A percentile compares a stretch with the other conserved stretches of the same genome.
These are phyloP conservation scores for Cygnus olor DNA, from an alignment of 2,797 vertebrate genomes.

Conservation along the genomic window DNA sequence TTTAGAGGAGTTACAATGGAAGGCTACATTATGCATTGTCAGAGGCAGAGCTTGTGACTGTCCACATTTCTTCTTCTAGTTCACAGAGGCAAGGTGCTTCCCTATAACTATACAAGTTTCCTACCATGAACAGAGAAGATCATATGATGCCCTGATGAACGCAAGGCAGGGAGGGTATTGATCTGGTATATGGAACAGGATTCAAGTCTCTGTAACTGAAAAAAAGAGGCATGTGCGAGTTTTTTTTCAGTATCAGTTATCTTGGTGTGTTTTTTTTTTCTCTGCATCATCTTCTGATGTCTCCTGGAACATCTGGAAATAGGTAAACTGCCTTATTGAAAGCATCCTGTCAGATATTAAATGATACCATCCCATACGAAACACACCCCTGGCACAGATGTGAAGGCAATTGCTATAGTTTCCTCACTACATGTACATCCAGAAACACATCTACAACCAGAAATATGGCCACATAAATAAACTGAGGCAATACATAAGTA, in stretches of 20 bases:
- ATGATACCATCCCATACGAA: not conserved
- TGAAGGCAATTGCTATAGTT: not conserved
- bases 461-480: slow-evolving; percentile 16
- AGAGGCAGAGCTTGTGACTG: not conserved
- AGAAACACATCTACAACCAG: not conserved
- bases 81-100: not conserved
- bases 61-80: not conserved
- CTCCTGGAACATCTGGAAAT: not conserved
- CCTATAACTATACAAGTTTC: rapidly evolving
- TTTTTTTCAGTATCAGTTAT: not conserved
- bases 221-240: not conserved
- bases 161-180: not conserved
- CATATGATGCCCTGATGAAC: rapidly evolving
- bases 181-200: not conserved
- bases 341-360: not conserved
- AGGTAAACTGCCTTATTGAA: not conserved
- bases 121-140: not conserved
- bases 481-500: not conserved
- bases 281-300: not conserved
- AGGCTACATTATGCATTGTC: not conserved
- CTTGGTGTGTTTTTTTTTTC: not conserved
- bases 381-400: not conserved
- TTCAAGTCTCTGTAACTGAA: not conserved
- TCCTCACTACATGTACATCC: not conserved
- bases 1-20: not conserved